Evolutionary conservation across 2,797 vertebrate genomes (phyloP).

Genomic region (Pantherophis alleghaniensis): DNA sequence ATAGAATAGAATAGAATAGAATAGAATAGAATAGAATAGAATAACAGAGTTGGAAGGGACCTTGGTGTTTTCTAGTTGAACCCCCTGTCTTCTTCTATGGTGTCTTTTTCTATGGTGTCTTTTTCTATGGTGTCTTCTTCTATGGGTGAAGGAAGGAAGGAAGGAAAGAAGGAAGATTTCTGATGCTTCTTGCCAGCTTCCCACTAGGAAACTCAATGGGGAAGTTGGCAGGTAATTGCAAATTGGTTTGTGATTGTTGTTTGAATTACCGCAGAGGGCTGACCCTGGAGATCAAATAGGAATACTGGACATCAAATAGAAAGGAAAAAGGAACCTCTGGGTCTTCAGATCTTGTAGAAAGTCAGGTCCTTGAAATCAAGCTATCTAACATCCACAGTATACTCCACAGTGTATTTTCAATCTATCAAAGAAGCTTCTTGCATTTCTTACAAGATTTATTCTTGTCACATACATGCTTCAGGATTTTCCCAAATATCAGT

Average conservation of each 20-base stretch:
- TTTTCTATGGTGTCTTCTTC: neutral
- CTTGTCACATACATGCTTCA: neutral
- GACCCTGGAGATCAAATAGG: too few species aligned
- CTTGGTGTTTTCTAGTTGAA: too few species aligned
- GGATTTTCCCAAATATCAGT: neutral
- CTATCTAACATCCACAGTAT: neutral
- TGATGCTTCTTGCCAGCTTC: neutral
- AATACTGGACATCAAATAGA: neutral
- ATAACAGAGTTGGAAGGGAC: too few species aligned
- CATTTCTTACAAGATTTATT: neutral
- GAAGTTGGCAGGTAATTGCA: neutral
- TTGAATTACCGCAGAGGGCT: neutral
- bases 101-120: too few species aligned
- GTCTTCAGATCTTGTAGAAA: neutral
- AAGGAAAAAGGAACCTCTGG: neutral
- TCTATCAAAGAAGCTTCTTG: neutral
- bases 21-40: too few species aligned
- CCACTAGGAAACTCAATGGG: neutral
- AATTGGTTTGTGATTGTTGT: neutral
- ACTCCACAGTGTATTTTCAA: neutral
- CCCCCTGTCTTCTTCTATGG: too few species aligned
- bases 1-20: too few species aligned
- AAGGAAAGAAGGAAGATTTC: neutral
- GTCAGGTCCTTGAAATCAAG: neutral
- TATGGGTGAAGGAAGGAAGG: neutral